phyloP scores from a whole-genome alignment of 2,113 vertebrate genomes.

The Triplophysa rosa region DNA sequence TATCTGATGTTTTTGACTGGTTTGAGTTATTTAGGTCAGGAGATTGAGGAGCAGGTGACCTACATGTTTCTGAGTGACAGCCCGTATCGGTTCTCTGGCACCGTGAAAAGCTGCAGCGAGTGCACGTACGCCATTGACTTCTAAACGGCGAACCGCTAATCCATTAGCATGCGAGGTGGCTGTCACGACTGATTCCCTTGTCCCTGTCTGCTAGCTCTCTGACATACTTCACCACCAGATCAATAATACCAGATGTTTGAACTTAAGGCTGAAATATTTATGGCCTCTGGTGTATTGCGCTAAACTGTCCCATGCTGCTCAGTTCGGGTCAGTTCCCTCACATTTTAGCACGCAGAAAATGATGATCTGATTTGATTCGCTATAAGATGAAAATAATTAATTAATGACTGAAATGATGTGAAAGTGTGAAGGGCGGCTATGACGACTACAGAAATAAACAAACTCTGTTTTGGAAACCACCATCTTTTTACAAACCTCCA shows the following conservation, averaged over 20 bases:
- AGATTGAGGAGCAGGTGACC: conserved; percentile 46
- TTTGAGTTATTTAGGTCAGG: conserved; percentile 40
- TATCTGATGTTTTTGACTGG: conserved; percentile 20
- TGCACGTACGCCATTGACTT: neutral
- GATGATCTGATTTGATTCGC: neutral
- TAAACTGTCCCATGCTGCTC: neutral
- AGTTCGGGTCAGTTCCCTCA: conserved; percentile 1
- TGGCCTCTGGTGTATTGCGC: conserved; percentile 21
- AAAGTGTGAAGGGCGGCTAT: neutral
- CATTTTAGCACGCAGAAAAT: neutral
- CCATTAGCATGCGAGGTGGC: conserved; percentile 33
- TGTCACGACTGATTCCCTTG: conserved; percentile 25
- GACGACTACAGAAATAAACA: too few species aligned
- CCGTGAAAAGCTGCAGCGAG: conserved; percentile 12
- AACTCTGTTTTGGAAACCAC: neutral
- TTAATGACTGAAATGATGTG: conserved; percentile 8
- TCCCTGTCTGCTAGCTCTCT: neutral
- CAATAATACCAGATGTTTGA: conserved; percentile 24
- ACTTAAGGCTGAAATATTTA: conserved; percentile 27
- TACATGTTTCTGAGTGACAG: conserved; percentile 47
- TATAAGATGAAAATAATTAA: conserved; percentile 3
- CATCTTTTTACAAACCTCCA: neutral
- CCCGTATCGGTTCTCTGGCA: conserved; percentile 40
- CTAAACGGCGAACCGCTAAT: conserved; percentile 1
- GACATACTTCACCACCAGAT: conserved; percentile 34